Percentiles rank a stretch among this genome's conserved stretches.
Conservation (phyloP, 2,888 invertebrate genomes). For the Protonemura montana region DNA sequence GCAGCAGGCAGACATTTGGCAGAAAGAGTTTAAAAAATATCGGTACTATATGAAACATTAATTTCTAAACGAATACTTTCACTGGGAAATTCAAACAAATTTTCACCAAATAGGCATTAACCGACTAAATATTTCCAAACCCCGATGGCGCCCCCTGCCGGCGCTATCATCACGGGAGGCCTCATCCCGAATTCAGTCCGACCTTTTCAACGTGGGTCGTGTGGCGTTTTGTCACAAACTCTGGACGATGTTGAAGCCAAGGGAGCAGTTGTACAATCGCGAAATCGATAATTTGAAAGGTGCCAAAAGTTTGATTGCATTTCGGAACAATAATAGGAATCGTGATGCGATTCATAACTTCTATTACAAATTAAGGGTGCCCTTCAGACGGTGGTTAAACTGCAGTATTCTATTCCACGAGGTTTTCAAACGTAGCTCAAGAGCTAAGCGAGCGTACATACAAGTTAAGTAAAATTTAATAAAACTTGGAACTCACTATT, state of each 20-base stretch:
- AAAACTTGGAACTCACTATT: too few species aligned
- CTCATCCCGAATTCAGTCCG: too few species aligned
- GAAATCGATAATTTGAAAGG: neutral
- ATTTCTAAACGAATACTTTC: too few species aligned
- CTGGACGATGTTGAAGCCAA: neutral
- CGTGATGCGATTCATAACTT: neutral
- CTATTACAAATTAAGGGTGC: neutral
- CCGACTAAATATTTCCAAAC: too few species aligned
- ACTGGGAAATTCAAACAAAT: too few species aligned
- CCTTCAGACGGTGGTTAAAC: neutral
- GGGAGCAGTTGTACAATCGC: neutral
- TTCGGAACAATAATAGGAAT: neutral
- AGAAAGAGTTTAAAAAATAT: too few species aligned
- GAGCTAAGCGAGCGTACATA: neutral
- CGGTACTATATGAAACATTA: too few species aligned
- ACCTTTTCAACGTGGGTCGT: neutral
- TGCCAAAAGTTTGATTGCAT: slow-evolving; percentile 4
- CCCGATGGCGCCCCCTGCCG: neutral
- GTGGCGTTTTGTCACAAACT: neutral
- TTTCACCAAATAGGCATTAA: too few species aligned
- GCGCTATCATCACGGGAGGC: too few species aligned
- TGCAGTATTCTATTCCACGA: neutral
- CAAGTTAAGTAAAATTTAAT: too few species aligned
- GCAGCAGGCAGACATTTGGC: too few species aligned
- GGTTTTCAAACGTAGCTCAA: neutral